Base-by-base conservation (phyloP, 1,140 invertebrate species). In the Choristoneura fumiferana region DNA sequence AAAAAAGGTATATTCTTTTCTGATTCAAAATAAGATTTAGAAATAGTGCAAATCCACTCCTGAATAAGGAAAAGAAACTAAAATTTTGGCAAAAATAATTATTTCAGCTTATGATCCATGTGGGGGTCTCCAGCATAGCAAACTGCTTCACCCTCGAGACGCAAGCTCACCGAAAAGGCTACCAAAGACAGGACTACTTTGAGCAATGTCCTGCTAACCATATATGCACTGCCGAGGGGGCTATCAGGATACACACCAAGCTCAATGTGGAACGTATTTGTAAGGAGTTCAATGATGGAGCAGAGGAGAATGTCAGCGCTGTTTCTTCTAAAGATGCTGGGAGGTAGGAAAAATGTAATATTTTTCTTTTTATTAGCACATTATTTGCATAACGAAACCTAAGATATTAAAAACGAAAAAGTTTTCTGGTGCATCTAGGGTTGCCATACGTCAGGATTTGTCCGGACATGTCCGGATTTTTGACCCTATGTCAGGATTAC, bases 71-170 rank as follows among this genome's bases (percentile, higher is more conserved):
- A n/a, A n/a, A n/a, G n/a, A n/a, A n/a, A n/a, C n/a, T n/a, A n/a
- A n/a, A n/a, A n/a, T n/a, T n/a, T n/a, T n/a, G n/a, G 58, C 12
- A 65, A 22, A 29, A 29, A 4, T 54, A 13, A 57, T 57, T 57
- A 64, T 84, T 82, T 54, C 69, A 94, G 93, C 81, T 94, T 37
- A 90, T 93, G 63, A 84, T 94, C 37, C 93, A 94, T 71, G 91
- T 93, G 10, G 93, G 93, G 14, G 92, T 94, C n/a, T 93, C 92
- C 0, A 45, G 63, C 15, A 45, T 76, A 34, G 91, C 92, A 0
- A 70, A 88, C 14, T 82, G 81, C 59, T 73, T 94, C 8, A 92
- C 89, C 1, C 76, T 94, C 55, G 94, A 94, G 84, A 84, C 68
- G 12, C 83, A 78, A 56, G 93, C 93, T 4, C 82, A 91, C 61